These are phyloP conservation scores for Oxyteleia sp. DNA, from an alignment of 2,888 invertebrate genomes.

Conservation along the genomic window DNA sequence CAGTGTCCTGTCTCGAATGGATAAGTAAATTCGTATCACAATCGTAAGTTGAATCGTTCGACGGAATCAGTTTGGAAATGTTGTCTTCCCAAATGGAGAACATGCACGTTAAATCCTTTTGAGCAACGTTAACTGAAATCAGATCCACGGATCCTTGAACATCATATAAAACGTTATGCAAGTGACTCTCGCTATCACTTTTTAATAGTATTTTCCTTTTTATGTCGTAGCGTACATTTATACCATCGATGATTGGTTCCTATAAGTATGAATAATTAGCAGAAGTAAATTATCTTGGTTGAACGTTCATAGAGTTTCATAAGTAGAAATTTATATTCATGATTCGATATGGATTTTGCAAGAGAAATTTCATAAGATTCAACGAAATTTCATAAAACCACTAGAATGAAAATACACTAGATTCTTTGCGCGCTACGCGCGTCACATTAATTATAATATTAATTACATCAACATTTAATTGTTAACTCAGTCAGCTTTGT, in stretches of 20 bases:
- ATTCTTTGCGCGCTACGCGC: too few relatives aligned
- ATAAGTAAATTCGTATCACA: constrained; percentile 45
- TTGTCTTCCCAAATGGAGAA: constrained; percentile 92
- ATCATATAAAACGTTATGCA: constrained; percentile 87
- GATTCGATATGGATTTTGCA: too few relatives aligned
- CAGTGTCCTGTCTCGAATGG: constrained; percentile 87
- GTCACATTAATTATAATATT: too few relatives aligned
- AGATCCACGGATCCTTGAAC: constrained; percentile 91
- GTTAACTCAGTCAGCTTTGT: too few relatives aligned
- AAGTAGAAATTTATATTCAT: too few relatives aligned
- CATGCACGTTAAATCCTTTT: constrained; percentile 92
- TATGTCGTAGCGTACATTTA: constrained; percentile 91
- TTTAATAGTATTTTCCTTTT: constrained; percentile 90
- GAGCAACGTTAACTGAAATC: constrained; percentile 91
- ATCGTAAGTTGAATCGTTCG: constrained; percentile 45
- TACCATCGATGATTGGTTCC: constrained; percentile 93
- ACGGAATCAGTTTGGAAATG: constrained; percentile 87
- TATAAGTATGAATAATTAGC: constrained; percentile 78
- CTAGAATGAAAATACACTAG: too few relatives aligned
- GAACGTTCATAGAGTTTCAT: too few relatives aligned
- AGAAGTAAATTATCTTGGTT: too few relatives aligned
- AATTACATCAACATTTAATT: too few relatives aligned
- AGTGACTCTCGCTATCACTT: constrained; percentile 79
- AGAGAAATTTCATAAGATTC: too few relatives aligned
- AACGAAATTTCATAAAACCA: too few relatives aligned